Evolutionary conservation across 2,888 invertebrate genomes (phyloP), one percentile per base, ranked within the genome.

Genomic region (Biston betularia): DNA sequence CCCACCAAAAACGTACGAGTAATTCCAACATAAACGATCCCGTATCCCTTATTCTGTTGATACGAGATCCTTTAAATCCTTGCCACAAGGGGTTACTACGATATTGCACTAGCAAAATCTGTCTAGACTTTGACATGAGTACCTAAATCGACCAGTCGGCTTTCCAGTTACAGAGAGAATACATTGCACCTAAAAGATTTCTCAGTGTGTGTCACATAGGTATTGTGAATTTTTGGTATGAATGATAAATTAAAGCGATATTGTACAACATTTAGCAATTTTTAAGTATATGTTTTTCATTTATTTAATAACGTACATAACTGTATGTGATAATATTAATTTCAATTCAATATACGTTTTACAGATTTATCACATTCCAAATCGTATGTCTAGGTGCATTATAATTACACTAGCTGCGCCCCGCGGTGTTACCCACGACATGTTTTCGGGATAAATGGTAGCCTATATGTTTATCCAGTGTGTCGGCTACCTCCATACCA

Each of bases 11-110:
- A 79, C 79, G 77, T 81, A 82, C 81, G 83, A 81, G 81, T 82
- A 85, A 84, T 85, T 84, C 79, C 52, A 72, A 73, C 78, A 80
- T 84, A 84, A 86, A 85, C 79, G 81, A 71, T 77, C 78, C 79
- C 79, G 77, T 78, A 79, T 81, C 79, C 83, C 79, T 78, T 81
- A 79, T 83, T 79, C 80, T 82, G 79, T 83, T 83, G 75, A 74
- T 79, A 77, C 75, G 75, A 81, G 82, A 84, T 85, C 84, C 80
- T 79, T 82, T 85, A 87, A 89, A 89, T 89, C 89, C 84, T 78
- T 84, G 82, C 78, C 74, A 79, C 65, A 79, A 79, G 76, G 75
- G 79, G 76, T 14, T 62, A 70, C 66, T 49, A 63, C 57, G 46
- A 24, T 42, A 49, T 57, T 76, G 53, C 52, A 14, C 53, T 54